Evolutionary conservation across 1,140 invertebrate species (phyloP).

Genomic region (Heliothis virescens): DNA sequence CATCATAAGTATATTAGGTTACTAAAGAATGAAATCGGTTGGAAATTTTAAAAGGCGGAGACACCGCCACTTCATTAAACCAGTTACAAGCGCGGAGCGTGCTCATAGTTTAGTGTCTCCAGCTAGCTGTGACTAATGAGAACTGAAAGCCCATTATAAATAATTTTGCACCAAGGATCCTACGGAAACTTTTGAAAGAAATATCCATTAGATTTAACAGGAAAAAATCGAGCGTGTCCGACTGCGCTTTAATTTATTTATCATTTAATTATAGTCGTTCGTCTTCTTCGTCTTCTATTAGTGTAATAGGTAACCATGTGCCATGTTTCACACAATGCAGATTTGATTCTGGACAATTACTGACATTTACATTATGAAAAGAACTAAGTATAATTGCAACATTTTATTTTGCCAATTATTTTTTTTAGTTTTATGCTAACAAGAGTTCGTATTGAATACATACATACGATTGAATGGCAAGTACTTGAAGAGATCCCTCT

Average conservation of each 20-base stretch:
- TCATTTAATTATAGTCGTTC: neutral
- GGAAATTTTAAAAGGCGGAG: slow-evolving; percentile 31
- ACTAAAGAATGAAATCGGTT: slow-evolving; percentile 33
- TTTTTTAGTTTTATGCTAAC: no score
- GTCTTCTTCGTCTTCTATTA: no score
- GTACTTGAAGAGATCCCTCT: no score
- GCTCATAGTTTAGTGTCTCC: slow-evolving; percentile 35
- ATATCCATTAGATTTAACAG: slow-evolving; percentile 8
- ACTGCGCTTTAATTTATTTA: slow-evolving; percentile 2
- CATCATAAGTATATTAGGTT: neutral
- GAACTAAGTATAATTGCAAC: no score
- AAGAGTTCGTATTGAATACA: no score
- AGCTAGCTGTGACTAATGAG: slow-evolving; percentile 42
- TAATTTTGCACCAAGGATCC: slow-evolving; percentile 6
- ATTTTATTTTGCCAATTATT: no score
- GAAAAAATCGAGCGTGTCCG: neutral
- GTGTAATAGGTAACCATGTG: no score
- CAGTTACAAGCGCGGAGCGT: slow-evolving; percentile 34
- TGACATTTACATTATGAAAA: no score
- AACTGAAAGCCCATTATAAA: slow-evolving; percentile 15
- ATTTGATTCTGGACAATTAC: no score
- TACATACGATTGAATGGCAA: no score
- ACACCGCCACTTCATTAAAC: slow-evolving; percentile 25
- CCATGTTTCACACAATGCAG: no score
- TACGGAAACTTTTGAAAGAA: neutral